Evolutionary conservation across 2,888 invertebrate genomes (phyloP).

Genomic region (Drosophila nr. perissopoda): DNA sequence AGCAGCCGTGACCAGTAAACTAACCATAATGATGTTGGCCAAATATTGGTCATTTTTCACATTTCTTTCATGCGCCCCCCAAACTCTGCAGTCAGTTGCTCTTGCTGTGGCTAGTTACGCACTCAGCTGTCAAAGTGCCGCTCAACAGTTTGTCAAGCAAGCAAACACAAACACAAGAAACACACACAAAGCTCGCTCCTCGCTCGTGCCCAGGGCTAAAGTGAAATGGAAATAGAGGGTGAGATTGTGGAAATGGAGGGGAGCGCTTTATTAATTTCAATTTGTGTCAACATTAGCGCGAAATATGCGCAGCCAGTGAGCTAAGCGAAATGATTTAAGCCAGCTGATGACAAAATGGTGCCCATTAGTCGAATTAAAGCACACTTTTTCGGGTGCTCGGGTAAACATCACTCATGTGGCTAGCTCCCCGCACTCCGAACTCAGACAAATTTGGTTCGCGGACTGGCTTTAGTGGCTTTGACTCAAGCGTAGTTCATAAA

Average conservation of each 20-base stretch:
- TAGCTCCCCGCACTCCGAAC: not conserved
- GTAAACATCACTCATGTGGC: constrained; percentile 50
- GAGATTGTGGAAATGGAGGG: not conserved
- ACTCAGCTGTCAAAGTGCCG: constrained; percentile 56
- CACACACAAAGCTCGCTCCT: constrained; percentile 15
- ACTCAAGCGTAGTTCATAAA: constrained; percentile 66
- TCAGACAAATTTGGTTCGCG: constrained; percentile 11
- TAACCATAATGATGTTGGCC: constrained; percentile 70
- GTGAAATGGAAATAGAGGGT: not conserved
- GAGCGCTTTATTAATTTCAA: constrained; percentile 76
- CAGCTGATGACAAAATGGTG: constrained; percentile 75
- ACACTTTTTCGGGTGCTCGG: constrained; percentile 44
- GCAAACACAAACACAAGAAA: constrained; percentile 34
- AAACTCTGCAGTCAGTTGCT: constrained; percentile 3
- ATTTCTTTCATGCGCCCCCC: constrained; percentile 20
- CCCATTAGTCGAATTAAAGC: constrained; percentile 76
- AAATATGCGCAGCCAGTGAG: constrained; percentile 57
- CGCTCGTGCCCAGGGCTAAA: constrained; percentile 26
- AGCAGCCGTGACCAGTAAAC: constrained; percentile 46
- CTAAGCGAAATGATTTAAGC: constrained; percentile 71
- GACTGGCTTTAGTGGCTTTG: constrained; percentile 52
- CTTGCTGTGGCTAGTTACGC: constrained; percentile 20
- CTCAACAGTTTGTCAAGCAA: constrained; percentile 74
- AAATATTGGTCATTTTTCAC: constrained; percentile 65
- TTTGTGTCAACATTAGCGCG: constrained; percentile 77